phyloP scores from a whole-genome alignment of 2,888 invertebrate species.

The Standfussiana lucernea region DNA sequence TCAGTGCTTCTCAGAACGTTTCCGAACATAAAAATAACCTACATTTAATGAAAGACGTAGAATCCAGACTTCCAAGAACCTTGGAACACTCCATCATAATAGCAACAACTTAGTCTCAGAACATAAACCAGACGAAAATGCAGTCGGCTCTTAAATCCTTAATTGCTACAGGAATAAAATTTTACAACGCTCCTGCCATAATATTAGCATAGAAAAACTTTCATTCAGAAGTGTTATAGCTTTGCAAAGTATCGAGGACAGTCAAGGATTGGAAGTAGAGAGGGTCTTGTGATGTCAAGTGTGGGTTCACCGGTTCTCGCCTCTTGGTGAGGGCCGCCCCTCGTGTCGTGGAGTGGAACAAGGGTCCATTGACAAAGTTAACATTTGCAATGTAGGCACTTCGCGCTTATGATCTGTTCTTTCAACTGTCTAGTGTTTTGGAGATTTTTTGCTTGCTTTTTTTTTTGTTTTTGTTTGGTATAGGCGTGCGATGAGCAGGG shows the following conservation, averaged over 20 bases:
- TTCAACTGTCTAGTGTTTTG: conserved; percentile 23
- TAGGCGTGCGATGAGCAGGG: no score
- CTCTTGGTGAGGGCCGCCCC: conserved; percentile 55
- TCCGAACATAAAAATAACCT: conserved; percentile 20
- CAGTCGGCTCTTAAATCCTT: conserved; percentile 38
- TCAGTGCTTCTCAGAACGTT: background rate
- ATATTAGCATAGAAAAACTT: conserved; percentile 57
- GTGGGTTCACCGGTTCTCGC: conserved; percentile 51
- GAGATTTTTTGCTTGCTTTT: conserved; percentile 12
- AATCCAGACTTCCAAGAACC: conserved; percentile 26
- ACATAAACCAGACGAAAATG: conserved; percentile 49
- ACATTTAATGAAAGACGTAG: conserved; percentile 5
- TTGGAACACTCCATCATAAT: conserved; percentile 19
- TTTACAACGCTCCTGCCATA: conserved; percentile 33
- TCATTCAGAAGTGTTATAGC: conserved; percentile 43
- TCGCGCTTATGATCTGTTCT: conserved; percentile 55
- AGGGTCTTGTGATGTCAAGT: conserved; percentile 58
- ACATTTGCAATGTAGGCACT: conserved; percentile 67
- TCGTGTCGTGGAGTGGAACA: conserved; percentile 65
- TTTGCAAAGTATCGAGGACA: conserved; percentile 57
- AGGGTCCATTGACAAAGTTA: conserved; percentile 68
- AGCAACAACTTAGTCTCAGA: conserved; percentile 32
- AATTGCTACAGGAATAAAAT: conserved; percentile 43
- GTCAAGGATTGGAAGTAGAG: conserved; percentile 54
- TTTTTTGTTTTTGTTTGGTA: background rate